A percentile compares a stretch with the other conserved stretches of the same genome.
These are phyloP conservation scores for Megamerina dolium DNA, from an alignment of 2,888 invertebrate species.

Conservation along the genomic window DNA sequence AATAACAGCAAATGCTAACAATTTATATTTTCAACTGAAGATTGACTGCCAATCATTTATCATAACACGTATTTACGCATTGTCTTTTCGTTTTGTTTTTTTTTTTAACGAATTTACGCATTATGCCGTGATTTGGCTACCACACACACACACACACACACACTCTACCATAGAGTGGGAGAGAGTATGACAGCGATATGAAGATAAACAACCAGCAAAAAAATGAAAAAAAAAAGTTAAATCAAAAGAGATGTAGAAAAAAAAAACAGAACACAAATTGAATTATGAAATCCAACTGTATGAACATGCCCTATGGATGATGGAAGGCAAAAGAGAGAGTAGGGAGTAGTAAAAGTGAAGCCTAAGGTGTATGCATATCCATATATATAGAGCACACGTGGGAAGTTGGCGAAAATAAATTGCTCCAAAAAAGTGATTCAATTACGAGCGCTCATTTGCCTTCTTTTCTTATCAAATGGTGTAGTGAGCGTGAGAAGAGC, in stretches of 20 bases:
- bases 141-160: too few relatives aligned
- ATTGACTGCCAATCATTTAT: constrained; percentile 13
- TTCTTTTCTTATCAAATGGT: not conserved
- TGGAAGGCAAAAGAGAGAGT: too few relatives aligned
- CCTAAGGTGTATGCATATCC: not conserved
- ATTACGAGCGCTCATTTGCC: constrained; percentile 15
- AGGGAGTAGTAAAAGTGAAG: too few relatives aligned
- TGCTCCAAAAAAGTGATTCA: constrained; percentile 26
- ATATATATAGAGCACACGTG: not conserved
- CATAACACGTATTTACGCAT: constrained; percentile 3
- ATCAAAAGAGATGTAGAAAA: too few relatives aligned
- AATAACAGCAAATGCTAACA: too few relatives aligned
- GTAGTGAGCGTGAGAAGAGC: constrained; percentile 2
- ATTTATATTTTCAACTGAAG: too few relatives aligned
- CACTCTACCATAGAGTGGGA: too few relatives aligned
- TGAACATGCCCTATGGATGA: too few relatives aligned
- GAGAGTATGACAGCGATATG: too few relatives aligned
- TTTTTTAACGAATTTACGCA: not conserved
- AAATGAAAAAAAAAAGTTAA: constrained; percentile 5
- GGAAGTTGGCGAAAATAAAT: constrained; percentile 19
- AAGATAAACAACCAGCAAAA: too few relatives aligned
- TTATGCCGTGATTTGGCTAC: not conserved
- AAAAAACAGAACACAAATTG: too few relatives aligned
- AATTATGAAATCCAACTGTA: too few relatives aligned
- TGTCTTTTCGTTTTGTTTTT: not conserved